Base-by-base conservation (phyloP, 2,888 invertebrate genomes). In the Eilema depressum region DNA sequence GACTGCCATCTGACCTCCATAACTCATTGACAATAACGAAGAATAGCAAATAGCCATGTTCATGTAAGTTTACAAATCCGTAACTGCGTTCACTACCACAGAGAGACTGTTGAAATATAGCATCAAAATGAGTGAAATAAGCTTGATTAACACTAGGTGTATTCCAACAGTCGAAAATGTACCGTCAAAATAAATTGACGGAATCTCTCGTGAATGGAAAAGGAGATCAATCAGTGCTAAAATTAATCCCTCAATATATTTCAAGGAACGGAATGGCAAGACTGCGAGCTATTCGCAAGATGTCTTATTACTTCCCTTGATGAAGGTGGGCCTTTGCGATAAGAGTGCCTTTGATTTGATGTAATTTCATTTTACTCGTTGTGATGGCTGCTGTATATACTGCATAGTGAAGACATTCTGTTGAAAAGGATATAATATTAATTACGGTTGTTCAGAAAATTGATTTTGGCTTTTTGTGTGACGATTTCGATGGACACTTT, bases 241-340 rank as follows among this genome's bases (percentile, higher is more conserved):
- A 59, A 59, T 64, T n/a, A 69, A 69, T 47, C 28, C 37, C 30
- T 59, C 64, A 64, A 59, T 60, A 25, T 57, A 41, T 64, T 26
- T 28, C n/a, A 64, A 3, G 41, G 17, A 17, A 37, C 23, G n/a
- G 23, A 63, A 59, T 56, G 56, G 63, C 63, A 26, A 53, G 26
- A 37, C 14, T 30, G 7, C n/a, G 37, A 53, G 69, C 37, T 61
- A 61, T 70, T 57, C 63, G 53, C 57, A 60, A 70, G 64, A 37
- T n/a, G 62, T 3, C 26, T 28, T 26, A 64, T 61, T 41, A 60
- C 69, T 69, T 41, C 33, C 20, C 33, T 30, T 66, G 47, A 71
- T 68, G 59, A 68, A 71, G 63, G 59, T 59, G 63, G 53, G 30
- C 37, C 60, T 28, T 41, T 28, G 63, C 64, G 71, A 71, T 68